Conservation (phyloP, 2,113 vertebrate genomes). For the Tyto alba region DNA sequence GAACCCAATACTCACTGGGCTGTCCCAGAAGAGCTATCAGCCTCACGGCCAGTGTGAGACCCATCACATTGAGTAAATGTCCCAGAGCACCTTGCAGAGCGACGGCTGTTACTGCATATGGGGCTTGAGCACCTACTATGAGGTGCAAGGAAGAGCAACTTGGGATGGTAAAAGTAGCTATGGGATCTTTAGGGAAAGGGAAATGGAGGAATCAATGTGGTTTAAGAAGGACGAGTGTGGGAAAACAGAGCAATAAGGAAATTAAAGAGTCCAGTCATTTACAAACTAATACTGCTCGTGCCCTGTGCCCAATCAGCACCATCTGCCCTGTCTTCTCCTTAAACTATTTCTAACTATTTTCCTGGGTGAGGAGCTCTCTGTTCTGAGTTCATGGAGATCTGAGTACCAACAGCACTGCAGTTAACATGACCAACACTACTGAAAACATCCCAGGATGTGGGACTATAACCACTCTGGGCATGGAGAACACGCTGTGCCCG, state of each 20-base stretch:
- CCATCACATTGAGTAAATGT: accelerated
- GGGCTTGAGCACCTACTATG: neutral
- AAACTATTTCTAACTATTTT: neutral
- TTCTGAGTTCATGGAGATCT: neutral
- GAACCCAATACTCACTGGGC: neutral
- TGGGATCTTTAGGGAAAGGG: neutral
- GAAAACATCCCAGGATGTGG: neutral
- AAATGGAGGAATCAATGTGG: neutral
- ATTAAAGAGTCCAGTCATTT: neutral
- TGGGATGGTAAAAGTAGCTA: neutral
- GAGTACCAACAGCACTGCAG: neutral
- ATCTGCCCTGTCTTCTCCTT: neutral
- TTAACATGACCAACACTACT: accelerated
- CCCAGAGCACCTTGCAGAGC: neutral
- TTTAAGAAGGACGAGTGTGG: neutral
- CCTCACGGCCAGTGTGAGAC: neutral
- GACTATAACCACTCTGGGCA: neutral
- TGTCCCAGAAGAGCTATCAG: neutral
- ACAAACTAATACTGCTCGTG: neutral
- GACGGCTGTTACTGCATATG: neutral
- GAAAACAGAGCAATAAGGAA: neutral
- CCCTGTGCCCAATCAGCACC: neutral
- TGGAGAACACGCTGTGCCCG: accelerated
- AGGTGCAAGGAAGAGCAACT: neutral
- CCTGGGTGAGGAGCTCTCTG: neutral